A percentile compares a stretch with the other conserved stretches of the same genome.
phyloP scores from a whole-genome alignment of 2,888 invertebrate genomes.

The Unio delphinus region DNA sequence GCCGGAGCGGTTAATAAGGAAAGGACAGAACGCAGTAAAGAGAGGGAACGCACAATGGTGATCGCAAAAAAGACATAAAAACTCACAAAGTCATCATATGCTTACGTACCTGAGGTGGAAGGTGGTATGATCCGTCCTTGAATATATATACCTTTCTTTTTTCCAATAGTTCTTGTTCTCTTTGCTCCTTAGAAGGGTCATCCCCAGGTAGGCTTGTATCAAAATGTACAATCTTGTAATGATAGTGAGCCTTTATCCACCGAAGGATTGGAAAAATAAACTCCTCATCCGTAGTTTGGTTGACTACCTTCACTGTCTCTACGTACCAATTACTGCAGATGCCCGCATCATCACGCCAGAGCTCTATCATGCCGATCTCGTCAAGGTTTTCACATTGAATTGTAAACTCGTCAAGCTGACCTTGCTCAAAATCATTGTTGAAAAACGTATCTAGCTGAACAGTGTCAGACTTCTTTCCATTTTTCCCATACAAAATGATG shows the following conservation, averaged over 20 bases:
- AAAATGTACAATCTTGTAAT: constrained; percentile 65
- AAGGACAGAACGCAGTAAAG: no score
- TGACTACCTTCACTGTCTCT: constrained; percentile 58
- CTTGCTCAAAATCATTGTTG: constrained; percentile 64
- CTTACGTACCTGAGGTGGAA: no score
- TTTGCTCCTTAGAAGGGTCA: constrained; percentile 63
- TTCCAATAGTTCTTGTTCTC: constrained; percentile 65
- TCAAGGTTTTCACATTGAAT: constrained; percentile 30
- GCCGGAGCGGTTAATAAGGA: no score
- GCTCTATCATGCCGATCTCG: constrained; percentile 59
- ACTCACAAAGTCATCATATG: no score
- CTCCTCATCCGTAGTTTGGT: constrained; percentile 30
- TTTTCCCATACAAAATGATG: constrained; percentile 65
- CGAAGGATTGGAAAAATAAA: constrained; percentile 69
- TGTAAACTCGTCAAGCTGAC: constrained; percentile 63
- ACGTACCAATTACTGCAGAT: constrained; percentile 69
- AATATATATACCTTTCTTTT: constrained; percentile 56
- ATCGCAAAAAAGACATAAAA: no score
- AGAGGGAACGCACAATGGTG: no score
- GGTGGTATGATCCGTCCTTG: no score
- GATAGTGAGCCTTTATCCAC: constrained; percentile 67
- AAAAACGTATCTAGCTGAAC: constrained; percentile 65
- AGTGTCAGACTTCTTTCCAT: constrained; percentile 54
- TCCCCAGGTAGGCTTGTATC: constrained; percentile 70
- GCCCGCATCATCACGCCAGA: constrained; percentile 68